These are phyloP conservation scores for Tolypeutes matacus DNA, from an alignment of 2,797 vertebrate species.

Conservation along the genomic window DNA sequence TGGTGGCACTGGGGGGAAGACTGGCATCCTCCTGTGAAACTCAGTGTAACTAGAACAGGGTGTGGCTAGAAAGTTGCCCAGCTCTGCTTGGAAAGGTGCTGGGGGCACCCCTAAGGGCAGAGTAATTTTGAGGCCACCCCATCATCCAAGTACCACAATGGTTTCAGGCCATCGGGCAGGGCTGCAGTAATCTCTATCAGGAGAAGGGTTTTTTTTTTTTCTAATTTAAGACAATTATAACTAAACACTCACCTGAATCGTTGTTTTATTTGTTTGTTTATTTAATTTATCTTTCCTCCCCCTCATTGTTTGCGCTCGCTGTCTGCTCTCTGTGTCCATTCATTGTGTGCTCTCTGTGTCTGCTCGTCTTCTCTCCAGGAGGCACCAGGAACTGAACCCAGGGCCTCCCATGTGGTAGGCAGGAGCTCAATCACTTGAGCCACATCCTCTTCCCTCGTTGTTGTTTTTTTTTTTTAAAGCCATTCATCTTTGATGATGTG, in stretches of 20 bases:
- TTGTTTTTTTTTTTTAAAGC: neutral
- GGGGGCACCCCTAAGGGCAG: neutral
- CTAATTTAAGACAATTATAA: constrained; percentile 74
- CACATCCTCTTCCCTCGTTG: too few species aligned
- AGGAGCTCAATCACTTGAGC: too few species aligned
- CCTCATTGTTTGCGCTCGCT: too few species aligned
- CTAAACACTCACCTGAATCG: constrained; percentile 69
- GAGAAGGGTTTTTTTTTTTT: constrained; percentile 31
- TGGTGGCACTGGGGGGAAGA: neutral
- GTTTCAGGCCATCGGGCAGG: constrained; percentile 25
- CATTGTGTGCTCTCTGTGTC: too few species aligned
- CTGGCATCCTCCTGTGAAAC: neutral
- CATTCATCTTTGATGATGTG: constrained; percentile 63
- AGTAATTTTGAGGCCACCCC: neutral
- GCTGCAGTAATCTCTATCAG: constrained; percentile 47
- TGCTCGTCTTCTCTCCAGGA: too few species aligned
- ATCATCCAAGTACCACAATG: neutral
- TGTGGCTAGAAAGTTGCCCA: neutral
- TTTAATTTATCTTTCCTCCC: too few species aligned
- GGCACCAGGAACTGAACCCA: too few species aligned
- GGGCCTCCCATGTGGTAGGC: too few species aligned
- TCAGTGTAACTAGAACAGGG: neutral
- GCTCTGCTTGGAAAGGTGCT: neutral
- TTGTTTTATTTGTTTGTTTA: too few species aligned
- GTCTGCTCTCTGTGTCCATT: too few species aligned